These are phyloP conservation scores for Cuculus canorus DNA, from an alignment of 2,797 vertebrate genomes.

Conservation along the genomic window DNA sequence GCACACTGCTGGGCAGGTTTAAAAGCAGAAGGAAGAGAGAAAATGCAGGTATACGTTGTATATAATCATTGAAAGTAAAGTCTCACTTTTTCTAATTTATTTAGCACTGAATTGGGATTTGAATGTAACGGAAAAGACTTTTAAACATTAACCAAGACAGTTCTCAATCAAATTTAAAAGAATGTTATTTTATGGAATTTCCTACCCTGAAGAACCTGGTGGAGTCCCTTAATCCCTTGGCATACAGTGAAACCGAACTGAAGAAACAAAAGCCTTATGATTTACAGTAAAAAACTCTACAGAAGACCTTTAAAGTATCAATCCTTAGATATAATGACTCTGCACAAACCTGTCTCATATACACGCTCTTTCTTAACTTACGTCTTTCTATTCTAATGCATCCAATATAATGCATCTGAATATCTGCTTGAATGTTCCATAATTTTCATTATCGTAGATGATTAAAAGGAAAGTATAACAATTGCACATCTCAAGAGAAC, in stretches of 20 bases:
- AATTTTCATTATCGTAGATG: conserved; percentile 20
- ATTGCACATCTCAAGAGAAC: neutral
- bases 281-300: neutral
- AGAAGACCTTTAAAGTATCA: neutral
- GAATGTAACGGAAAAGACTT: neutral
- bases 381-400: neutral
- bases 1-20: neutral
- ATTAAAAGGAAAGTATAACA: neutral
- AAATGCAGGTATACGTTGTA: neutral
- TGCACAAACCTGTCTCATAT: neutral
- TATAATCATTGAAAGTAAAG: neutral
- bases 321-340: neutral
- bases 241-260: neutral
- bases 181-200: neutral
- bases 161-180: neutral
- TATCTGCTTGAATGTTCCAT: neutral
- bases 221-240: neutral
- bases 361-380: neutral
- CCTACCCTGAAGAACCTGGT: neutral
- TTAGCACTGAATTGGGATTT: neutral
- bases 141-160: neutral
- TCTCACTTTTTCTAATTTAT: neutral
- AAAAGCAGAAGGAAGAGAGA: neutral
- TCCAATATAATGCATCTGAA: neutral
- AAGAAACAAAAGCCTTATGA: neutral